These are phyloP conservation scores for Drosophila tristis DNA, from an alignment of 1,140 invertebrate species.

Conservation along the genomic window DNA sequence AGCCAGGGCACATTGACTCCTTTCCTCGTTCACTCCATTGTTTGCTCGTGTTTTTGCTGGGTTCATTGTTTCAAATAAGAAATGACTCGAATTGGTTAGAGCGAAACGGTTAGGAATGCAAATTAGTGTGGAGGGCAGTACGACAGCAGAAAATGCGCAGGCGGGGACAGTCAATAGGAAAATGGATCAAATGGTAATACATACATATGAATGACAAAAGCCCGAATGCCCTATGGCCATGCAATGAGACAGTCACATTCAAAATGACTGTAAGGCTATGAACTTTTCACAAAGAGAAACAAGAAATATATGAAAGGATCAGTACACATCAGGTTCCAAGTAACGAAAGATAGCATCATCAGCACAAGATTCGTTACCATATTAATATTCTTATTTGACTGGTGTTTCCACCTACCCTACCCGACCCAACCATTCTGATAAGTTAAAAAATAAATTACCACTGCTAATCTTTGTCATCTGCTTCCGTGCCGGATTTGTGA, in stretches of 20 bases:
- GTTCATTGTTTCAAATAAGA: constrained; percentile 82
- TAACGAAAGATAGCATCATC: too few species aligned
- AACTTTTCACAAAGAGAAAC: constrained; percentile 1
- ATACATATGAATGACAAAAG: constrained; percentile 45
- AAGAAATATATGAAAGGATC: too few species aligned
- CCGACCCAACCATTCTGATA: constrained; percentile 19
- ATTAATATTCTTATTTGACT: not conserved
- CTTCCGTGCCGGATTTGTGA: constrained; percentile 63
- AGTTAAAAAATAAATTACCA: constrained; percentile 58
- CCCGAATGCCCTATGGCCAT: constrained; percentile 56
- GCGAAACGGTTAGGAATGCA: constrained; percentile 80
- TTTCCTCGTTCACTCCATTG: constrained; percentile 19
- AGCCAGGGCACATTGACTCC: constrained; percentile 69
- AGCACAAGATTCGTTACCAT: too few species aligned
- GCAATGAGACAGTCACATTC: not conserved
- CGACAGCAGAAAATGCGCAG: constrained; percentile 28
- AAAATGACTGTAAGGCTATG: constrained; percentile 13
- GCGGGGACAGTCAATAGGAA: constrained; percentile 13
- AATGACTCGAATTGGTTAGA: constrained; percentile 80
- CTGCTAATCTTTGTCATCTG: constrained; percentile 79
- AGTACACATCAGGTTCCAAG: too few species aligned
- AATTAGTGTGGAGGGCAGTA: constrained; percentile 62
- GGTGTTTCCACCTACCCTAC: constrained; percentile 13
- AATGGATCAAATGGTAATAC: constrained; percentile 28
- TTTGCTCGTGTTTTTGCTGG: constrained; percentile 66